Evolutionary conservation across 2,888 invertebrate species (phyloP).

Genomic region (Drosophila villosipedis): DNA sequence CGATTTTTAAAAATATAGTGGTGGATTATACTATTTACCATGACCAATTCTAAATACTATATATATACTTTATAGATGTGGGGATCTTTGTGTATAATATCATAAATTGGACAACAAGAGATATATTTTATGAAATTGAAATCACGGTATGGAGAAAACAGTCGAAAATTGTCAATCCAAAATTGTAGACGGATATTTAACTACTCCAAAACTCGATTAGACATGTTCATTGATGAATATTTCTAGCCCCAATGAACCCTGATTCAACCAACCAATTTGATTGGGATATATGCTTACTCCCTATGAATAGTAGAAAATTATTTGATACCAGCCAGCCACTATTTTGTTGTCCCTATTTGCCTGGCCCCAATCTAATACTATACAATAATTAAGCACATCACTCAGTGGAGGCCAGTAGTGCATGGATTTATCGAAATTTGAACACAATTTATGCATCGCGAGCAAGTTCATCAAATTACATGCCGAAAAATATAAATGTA

Average conservation of each 20-base stretch:
- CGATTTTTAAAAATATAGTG: background rate
- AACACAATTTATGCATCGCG: constrained; percentile 69
- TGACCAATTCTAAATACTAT: background rate
- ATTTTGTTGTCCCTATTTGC: background rate
- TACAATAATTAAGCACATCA: background rate
- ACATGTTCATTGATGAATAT: background rate
- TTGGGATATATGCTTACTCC: background rate
- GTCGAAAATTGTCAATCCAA: background rate
- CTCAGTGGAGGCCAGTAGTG: background rate
- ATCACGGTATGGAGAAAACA: background rate
- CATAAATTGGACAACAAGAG: background rate
- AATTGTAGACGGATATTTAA: background rate
- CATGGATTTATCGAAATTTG: constrained; percentile 46
- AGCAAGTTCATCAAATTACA: constrained; percentile 73
- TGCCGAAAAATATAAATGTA: constrained; percentile 39
- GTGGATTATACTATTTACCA: background rate
- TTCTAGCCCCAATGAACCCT: background rate
- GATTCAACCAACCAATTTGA: background rate
- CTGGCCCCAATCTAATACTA: background rate
- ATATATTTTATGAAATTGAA: background rate
- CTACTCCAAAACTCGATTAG: background rate
- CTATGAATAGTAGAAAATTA: background rate
- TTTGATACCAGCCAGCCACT: constrained; percentile 4
- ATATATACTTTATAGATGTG: background rate
- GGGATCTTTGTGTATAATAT: background rate